Conservation (phyloP, 2,113 vertebrate species). For the Pterocles burchelli region DNA sequence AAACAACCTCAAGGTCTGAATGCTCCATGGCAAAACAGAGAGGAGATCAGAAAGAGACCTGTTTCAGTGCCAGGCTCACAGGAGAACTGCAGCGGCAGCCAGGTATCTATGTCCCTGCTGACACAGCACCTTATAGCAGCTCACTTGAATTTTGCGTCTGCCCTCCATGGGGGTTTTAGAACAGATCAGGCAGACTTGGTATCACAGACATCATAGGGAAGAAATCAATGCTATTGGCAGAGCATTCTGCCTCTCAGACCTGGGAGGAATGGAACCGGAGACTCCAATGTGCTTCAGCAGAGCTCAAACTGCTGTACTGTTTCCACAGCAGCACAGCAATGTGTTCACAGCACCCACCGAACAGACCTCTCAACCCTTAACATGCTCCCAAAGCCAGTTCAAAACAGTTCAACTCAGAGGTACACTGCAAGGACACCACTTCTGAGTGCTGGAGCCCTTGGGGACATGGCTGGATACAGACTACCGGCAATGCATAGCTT, state of each 20-base stretch:
- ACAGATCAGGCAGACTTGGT: neutral
- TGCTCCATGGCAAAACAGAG: neutral
- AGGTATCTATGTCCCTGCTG: neutral
- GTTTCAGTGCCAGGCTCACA: neutral
- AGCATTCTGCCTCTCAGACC: neutral
- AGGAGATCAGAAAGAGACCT: neutral
- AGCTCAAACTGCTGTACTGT: neutral
- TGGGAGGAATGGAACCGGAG: neutral
- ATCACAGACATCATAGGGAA: neutral
- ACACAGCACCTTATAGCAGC: neutral
- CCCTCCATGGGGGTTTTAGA: neutral
- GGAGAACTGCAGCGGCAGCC: neutral
- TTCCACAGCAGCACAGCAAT: neutral
- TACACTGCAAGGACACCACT: neutral
- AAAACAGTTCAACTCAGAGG: neutral
- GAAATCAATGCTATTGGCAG: neutral
- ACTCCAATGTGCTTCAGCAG: neutral
- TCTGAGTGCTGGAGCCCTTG: neutral
- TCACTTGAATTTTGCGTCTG: neutral
- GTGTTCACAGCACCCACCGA: neutral
- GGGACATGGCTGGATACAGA: neutral
- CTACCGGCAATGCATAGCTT: accelerated
- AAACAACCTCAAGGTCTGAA: neutral
- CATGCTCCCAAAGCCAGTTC: neutral
- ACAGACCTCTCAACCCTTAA: neutral